Evolutionary conservation across 2,113 vertebrate genomes (phyloP).

Genomic region (Apus apus): DNA sequence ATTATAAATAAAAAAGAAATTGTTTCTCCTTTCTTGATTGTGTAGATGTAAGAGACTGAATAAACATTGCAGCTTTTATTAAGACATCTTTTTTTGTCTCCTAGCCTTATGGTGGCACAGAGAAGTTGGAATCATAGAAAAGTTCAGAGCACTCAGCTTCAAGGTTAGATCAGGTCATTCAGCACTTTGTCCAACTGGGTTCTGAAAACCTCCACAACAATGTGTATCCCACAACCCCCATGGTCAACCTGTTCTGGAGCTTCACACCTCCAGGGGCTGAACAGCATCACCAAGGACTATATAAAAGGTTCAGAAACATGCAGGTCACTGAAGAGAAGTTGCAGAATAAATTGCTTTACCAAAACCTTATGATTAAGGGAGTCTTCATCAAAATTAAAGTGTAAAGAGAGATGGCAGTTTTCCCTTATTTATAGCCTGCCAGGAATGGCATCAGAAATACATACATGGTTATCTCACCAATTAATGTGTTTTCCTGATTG

Average conservation of each 20-base stretch:
- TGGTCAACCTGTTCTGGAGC: neutral
- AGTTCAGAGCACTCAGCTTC: no score
- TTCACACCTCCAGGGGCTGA: neutral
- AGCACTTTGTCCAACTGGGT: neutral
- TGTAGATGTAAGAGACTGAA: constrained; percentile 4
- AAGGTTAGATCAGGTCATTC: neutral
- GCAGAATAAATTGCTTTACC: neutral
- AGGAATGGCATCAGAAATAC: neutral
- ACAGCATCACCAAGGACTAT: neutral
- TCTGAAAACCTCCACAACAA: neutral
- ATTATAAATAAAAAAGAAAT: constrained; percentile 21
- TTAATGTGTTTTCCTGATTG: neutral
- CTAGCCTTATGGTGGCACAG: neutral
- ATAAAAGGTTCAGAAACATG: neutral
- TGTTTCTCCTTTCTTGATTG: neutral
- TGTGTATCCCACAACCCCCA: neutral
- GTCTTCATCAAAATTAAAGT: neutral
- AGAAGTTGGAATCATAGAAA: neutral
- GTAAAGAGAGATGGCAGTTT: neutral
- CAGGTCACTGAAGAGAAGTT: neutral
- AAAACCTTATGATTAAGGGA: neutral
- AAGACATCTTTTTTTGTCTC: neutral
- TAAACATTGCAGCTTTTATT: constrained; percentile 16
- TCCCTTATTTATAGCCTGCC: neutral
- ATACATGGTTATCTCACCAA: neutral